Conservation (phyloP, 1,140 invertebrate species). For the Dreissena polymorpha region DNA sequence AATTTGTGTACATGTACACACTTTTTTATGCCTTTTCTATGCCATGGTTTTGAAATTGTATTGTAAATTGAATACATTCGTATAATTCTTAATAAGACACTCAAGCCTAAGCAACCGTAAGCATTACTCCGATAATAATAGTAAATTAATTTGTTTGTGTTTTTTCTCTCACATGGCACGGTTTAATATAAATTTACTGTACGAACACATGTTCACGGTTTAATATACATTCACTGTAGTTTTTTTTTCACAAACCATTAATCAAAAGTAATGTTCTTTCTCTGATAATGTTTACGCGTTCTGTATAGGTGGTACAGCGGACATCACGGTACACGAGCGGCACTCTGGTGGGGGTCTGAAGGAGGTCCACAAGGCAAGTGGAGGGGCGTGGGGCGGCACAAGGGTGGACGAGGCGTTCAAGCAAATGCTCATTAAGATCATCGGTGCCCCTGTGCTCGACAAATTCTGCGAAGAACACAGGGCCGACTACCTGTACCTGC, state of each 20-base stretch:
- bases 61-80: neutral
- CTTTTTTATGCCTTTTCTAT: neutral
- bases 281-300: neutral
- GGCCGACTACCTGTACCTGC: conserved; percentile 55
- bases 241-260: no score
- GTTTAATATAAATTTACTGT: no score
- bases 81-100: neutral
- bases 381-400: conserved; percentile 63
- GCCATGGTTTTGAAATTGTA: neutral
- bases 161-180: no score
- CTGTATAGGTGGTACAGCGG: conserved; percentile 60
- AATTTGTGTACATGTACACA: neutral
- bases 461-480: conserved; percentile 50
- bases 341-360: conserved; percentile 45
- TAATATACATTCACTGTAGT: no score
- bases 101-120: no score
- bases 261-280: no score
- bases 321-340: conserved; percentile 60
- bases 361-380: conserved; percentile 58
- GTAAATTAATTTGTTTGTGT: no score
- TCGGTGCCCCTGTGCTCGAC: conserved; percentile 35
- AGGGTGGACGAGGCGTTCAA: conserved; percentile 57
- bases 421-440: conserved; percentile 50
- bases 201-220: no score
- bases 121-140: no score